phyloP scores from a whole-genome alignment of 2,113 vertebrate genomes.

The Typhlomys cinereus region DNA sequence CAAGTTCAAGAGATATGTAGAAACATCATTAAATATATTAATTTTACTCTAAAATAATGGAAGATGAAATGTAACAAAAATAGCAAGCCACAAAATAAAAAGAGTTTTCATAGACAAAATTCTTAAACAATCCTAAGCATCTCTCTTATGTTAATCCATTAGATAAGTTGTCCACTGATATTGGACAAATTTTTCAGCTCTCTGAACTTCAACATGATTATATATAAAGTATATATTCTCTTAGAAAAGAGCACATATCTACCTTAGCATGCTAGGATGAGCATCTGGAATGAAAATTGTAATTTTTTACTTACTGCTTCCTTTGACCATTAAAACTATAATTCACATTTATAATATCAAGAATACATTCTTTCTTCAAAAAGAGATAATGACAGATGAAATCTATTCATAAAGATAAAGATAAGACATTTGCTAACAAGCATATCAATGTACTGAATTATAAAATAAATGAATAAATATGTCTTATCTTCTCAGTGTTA shows the following conservation, averaged over 20 bases:
- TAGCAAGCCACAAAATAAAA: neutral
- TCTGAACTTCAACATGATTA: neutral
- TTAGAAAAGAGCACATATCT: neutral
- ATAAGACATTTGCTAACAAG: neutral
- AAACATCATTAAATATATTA: neutral
- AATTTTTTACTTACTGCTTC: neutral
- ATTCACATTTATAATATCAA: neutral
- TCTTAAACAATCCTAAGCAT: neutral
- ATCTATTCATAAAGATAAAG: neutral
- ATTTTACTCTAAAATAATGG: neutral
- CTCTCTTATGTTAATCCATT: neutral
- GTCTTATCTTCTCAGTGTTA: neutral
- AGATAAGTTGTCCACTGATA: neutral
- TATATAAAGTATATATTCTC: neutral
- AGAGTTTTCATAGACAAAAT: neutral
- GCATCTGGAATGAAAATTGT: neutral
- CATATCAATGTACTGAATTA: neutral
- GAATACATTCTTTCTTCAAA: neutral
- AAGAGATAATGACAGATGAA: neutral
- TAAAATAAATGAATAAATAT: neutral
- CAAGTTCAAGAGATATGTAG: neutral
- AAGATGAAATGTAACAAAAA: neutral
- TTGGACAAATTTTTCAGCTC: neutral
- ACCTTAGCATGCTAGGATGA: neutral
- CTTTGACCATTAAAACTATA: neutral